Conservation (phyloP, 2,888 invertebrate genomes). For the Neoaliturus tenellus region DNA sequence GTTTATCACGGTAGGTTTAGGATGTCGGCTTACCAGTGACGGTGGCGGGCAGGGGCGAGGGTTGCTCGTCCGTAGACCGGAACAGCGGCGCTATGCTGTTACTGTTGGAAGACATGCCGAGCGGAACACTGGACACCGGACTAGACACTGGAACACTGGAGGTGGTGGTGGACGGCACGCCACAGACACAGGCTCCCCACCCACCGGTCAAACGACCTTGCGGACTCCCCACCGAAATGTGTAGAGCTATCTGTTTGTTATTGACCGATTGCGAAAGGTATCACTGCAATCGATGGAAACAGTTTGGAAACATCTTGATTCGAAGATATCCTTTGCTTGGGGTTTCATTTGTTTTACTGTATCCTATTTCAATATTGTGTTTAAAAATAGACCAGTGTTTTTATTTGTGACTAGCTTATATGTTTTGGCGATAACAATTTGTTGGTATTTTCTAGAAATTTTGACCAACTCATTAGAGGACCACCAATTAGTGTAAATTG, state of each 20-base stretch:
- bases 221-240: neutral
- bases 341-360: too few species aligned
- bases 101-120: slow-evolving; percentile 19
- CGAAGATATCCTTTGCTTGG: too few species aligned
- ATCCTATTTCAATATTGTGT: too few species aligned
- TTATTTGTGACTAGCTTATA: too few species aligned
- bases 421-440: too few species aligned
- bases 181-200: neutral
- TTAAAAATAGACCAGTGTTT: too few species aligned
- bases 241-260: neutral
- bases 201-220: neutral
- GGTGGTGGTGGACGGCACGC: too few species aligned
- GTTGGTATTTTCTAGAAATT: too few species aligned
- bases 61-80: slow-evolving; percentile 60
- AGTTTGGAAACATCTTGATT: neutral
- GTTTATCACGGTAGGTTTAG: too few species aligned
- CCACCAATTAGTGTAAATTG: too few species aligned
- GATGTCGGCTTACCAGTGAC: slow-evolving; percentile 56
- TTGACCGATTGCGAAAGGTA: neutral
- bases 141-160: neutral
- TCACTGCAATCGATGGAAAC: neutral
- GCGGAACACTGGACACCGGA: neutral
- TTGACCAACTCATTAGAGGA: too few species aligned
- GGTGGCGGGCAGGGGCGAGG: slow-evolving; percentile 53
- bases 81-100: slow-evolving; percentile 53